Conservation (phyloP, 2,797 vertebrate species). For the Phalloptychus januarius region DNA sequence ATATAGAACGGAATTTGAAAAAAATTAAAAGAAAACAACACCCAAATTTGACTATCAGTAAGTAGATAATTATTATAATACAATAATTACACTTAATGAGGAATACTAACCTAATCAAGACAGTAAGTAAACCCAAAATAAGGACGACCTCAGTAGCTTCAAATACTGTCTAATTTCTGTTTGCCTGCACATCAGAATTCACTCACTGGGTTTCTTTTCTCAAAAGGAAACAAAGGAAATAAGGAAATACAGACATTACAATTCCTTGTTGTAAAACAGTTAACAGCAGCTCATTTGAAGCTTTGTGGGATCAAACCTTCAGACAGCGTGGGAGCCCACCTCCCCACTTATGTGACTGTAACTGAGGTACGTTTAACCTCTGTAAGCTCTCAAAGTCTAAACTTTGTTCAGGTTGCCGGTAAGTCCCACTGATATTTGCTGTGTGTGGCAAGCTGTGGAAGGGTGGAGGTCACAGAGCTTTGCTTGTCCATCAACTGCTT, state of each 20-base stretch:
- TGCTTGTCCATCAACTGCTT: conserved; percentile 50
- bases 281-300: conserved; percentile 26
- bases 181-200: neutral
- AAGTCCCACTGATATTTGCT: conserved; percentile 47
- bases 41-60: neutral
- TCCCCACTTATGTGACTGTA: conserved; percentile 36
- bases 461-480: conserved; percentile 37
- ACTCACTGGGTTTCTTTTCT: conserved; percentile 12
- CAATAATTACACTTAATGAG: neutral
- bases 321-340: conserved; percentile 20
- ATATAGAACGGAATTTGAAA: neutral
- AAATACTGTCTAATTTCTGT: neutral
- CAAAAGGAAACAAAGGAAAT: conserved; percentile 29
- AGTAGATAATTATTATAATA: neutral
- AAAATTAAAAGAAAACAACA: neutral
- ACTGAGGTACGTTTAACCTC: conserved; percentile 63
- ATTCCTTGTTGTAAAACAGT: conserved; percentile 27
- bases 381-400: conserved; percentile 30
- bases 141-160: conserved; percentile 3
- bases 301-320: conserved; percentile 30
- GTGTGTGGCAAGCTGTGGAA: conserved; percentile 39
- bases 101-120: conserved; percentile 17
- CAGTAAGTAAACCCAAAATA: neutral
- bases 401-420: conserved; percentile 58
- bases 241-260: conserved; percentile 26